Evolutionary conservation across 2,888 invertebrate species (phyloP).

Genomic region (Tethea ocularis): DNA sequence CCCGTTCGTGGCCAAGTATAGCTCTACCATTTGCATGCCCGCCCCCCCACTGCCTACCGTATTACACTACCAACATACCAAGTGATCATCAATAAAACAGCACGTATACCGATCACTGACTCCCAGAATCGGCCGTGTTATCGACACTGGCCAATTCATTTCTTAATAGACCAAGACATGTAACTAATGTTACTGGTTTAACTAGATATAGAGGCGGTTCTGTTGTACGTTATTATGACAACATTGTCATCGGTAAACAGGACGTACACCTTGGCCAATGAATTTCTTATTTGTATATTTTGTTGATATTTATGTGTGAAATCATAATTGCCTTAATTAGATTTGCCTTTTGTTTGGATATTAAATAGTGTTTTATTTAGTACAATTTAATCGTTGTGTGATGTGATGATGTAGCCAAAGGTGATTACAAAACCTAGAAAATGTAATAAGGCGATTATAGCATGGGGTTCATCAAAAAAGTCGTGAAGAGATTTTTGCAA

Average conservation of each 20-base stretch:
- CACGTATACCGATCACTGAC: slow-evolving; percentile 25
- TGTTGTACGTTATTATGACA: slow-evolving; percentile 46
- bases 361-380: too few species aligned
- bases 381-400: too few species aligned
- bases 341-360: too few species aligned
- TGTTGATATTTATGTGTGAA: neutral
- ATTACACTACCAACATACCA: slow-evolving; percentile 63
- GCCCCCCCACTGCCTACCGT: slow-evolving; percentile 71
- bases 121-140: slow-evolving; percentile 41
- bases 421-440: too few species aligned
- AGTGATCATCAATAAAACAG: slow-evolving; percentile 25
- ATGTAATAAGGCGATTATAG: too few species aligned
- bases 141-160: slow-evolving; percentile 55
- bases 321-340: neutral
- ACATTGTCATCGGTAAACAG: slow-evolving; percentile 36
- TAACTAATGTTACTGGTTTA: slow-evolving; percentile 47
- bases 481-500: too few species aligned
- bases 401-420: too few species aligned
- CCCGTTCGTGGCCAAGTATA: slow-evolving; percentile 75
- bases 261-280: slow-evolving; percentile 30
- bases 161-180: slow-evolving; percentile 56
- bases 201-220: slow-evolving; percentile 52
- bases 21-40: slow-evolving; percentile 81
- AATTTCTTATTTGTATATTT: neutral
- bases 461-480: too few species aligned